Base-by-base conservation (phyloP, 1,140 invertebrate species). In the Caenorhabditis brenneri region DNA sequence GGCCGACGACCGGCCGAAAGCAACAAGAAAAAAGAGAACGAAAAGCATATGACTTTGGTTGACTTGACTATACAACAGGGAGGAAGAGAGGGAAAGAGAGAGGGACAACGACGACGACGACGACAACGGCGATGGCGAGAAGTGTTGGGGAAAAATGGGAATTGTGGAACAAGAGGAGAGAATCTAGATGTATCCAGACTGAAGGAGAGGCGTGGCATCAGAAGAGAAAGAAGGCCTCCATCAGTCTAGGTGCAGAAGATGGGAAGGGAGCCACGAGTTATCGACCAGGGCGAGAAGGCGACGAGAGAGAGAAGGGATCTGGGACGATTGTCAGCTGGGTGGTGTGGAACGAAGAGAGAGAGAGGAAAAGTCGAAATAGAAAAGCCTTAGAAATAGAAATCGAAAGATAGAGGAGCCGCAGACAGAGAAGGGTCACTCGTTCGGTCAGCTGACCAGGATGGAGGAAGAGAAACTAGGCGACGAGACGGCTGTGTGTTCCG, bases 371-470 rank as follows among this genome's bases (percentile, higher is more conserved):
- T n/a, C 16, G 36, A n/a, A 74, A 74, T 5, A 22, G 19, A 36
- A n/a, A 39, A n/a, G n/a, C n/a, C n/a, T n/a, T n/a, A 16, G 31
- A n/a, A 65, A 65, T 19, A 19, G 22, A 19, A 27, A n/a, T 4
- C 16, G 19, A 65, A 39, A 74, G 65, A 74, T 42, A 42, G 65
- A 42, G 9, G 65, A 74, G 65, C 33, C 65, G 65, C 65, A 74
- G 65, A 74, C 65, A 42, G 16, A 74, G 65, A 74, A 65, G 65
- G 65, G 65, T 74, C 65, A 74, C 65, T 74, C 65, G 65, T 74
- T 74, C 65, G 65, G 65, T 74, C 65, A 74, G 65, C 65, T 74
- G 65, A 74, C 65, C 36, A 74, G 24, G 15, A 29, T 22, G 24
- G 24, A 55, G 19, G 24, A 10, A 12, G 65, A 42, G 36, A n/a